phyloP scores from a whole-genome alignment of 2,797 vertebrate genomes.

The Channallabes apus region DNA sequence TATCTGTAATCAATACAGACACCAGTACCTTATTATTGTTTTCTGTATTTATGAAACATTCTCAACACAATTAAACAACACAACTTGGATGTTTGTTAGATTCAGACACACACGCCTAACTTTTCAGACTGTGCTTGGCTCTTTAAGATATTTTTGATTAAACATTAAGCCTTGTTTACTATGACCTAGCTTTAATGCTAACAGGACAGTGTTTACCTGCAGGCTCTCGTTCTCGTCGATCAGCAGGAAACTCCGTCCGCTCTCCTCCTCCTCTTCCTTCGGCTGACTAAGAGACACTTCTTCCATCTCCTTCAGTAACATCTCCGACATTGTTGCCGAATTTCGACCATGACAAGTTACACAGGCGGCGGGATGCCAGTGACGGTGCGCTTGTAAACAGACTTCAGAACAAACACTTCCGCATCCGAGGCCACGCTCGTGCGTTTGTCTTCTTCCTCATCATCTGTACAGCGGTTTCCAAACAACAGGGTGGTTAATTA shows the following conservation, averaged over 20 bases:
- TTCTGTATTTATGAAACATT: not conserved
- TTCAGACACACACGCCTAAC: too few relatives aligned
- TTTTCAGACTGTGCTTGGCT: too few relatives aligned
- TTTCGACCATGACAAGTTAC: not conserved
- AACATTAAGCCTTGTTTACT: not conserved
- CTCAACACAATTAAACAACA: not conserved
- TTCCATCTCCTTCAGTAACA: constrained; percentile 71
- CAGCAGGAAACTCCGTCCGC: constrained; percentile 71
- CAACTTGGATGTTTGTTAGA: not conserved
- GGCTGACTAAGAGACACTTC: constrained; percentile 59
- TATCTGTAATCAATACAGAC: not conserved
- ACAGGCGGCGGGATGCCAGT: not conserved
- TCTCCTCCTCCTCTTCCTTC: constrained; percentile 48
- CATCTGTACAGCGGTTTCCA: not conserved
- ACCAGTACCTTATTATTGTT: not conserved
- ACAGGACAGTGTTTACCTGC: constrained; percentile 65
- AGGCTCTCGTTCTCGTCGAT: constrained; percentile 79
- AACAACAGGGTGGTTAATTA: not conserved
- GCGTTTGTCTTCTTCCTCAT: not conserved
- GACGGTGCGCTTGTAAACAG: not conserved
- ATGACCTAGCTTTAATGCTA: not conserved
- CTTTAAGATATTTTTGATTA: too few relatives aligned
- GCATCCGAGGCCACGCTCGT: not conserved
- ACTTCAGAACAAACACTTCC: not conserved
- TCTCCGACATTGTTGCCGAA: constrained; percentile 68